Conservation (phyloP, 1,140 invertebrate genomes). For the Solenopsis invicta region DNA sequence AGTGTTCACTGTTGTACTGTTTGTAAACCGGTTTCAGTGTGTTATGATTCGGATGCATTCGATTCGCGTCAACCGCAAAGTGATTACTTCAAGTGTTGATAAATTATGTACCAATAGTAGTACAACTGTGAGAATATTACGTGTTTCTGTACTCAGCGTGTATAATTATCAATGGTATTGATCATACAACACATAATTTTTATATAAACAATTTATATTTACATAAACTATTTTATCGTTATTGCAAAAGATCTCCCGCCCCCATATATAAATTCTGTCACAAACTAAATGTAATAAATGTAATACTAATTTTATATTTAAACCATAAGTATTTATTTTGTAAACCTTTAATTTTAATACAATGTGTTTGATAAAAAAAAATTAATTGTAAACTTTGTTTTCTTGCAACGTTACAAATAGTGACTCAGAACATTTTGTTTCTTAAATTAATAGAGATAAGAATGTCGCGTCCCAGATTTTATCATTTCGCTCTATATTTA, state of each 20-base stretch:
- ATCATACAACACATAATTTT: background rate
- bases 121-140: background rate
- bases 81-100: conserved; percentile 35
- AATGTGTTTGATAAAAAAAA: background rate
- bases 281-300: background rate
- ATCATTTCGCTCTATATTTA: background rate
- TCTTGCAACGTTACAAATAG: background rate
- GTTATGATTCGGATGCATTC: background rate
- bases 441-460: background rate
- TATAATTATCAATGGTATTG: conserved; percentile 4
- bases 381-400: background rate
- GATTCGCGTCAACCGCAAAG: conserved; percentile 1
- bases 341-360: background rate
- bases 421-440: background rate
- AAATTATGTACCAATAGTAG: background rate
- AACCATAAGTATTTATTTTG: background rate
- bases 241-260: background rate
- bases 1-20: background rate
- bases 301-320: background rate
- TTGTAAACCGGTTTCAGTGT: conserved; percentile 11
- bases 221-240: background rate
- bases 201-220: background rate
- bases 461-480: background rate
- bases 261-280: background rate
- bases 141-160: background rate